Conservation (phyloP, 2,888 invertebrate genomes). For the Leptopterna dolabrata region DNA sequence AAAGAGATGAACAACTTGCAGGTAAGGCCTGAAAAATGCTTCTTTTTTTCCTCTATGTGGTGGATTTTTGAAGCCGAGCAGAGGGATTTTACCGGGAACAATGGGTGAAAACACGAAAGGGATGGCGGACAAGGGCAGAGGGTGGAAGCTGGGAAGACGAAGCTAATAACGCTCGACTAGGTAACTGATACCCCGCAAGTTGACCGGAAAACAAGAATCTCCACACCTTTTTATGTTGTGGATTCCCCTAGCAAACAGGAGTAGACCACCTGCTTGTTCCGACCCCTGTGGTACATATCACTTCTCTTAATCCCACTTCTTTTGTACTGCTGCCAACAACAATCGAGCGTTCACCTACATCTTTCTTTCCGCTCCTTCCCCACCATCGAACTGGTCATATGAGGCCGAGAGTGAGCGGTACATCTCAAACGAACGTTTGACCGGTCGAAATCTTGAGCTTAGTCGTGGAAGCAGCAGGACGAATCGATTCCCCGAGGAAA, state of each 20-base stretch:
- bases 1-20: neutral
- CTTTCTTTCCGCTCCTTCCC: neutral
- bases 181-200: slow-evolving; percentile 53
- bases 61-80: neutral
- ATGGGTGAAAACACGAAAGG: neutral
- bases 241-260: neutral
- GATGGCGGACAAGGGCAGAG: neutral
- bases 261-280: slow-evolving; percentile 30
- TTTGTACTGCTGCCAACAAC: neutral
- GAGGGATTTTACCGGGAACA: neutral
- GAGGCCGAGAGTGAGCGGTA: neutral
- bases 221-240: slow-evolving; percentile 50
- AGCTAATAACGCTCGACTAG: slow-evolving; percentile 49
- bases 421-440: neutral
- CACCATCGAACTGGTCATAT: neutral
- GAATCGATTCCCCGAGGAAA: slow-evolving; percentile 23
- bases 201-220: slow-evolving; percentile 55
- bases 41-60: neutral
- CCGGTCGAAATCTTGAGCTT: neutral
- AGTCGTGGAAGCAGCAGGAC: neutral
- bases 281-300: slow-evolving; percentile 25
- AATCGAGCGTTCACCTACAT: neutral
- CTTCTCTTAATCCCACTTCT: slow-evolving; percentile 20
- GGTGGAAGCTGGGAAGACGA: neutral
- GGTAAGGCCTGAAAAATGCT: neutral